Evolutionary conservation across 2,888 invertebrate genomes (phyloP).

Genomic region (Eupithecia subumbrata): DNA sequence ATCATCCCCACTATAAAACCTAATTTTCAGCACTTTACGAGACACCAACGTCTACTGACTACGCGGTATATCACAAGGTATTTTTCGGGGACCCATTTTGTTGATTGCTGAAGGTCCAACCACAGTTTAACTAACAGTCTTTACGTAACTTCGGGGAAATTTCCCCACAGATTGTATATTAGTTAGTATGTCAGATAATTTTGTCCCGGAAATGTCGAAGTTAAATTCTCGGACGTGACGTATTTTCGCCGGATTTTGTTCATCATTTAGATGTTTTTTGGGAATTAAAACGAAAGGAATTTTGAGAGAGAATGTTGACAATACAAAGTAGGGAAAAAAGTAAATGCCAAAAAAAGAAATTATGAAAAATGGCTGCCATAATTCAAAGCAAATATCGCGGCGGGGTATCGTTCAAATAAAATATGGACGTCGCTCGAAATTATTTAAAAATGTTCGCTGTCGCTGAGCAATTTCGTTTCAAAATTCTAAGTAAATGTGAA

Average conservation of each 20-base stretch:
- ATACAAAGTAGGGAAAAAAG: background rate
- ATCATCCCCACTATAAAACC: conserved; percentile 12
- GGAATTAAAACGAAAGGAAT: conserved; percentile 11
- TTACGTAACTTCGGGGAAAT: conserved; percentile 6
- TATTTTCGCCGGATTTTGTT: conserved; percentile 48
- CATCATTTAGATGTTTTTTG: conserved; percentile 44
- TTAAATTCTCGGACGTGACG: conserved; percentile 46
- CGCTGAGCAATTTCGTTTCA: background rate
- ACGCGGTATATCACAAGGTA: conserved; percentile 25
- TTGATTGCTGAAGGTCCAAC: conserved; percentile 38
- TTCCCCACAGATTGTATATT: conserved; percentile 22
- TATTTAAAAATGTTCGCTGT: conserved; percentile 8
- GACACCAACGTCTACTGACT: background rate
- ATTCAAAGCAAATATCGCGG: conserved; percentile 15
- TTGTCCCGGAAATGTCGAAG: conserved; percentile 41
- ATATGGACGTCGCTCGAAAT: conserved; percentile 5
- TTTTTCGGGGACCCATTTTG: conserved; percentile 43
- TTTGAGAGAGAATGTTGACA: conserved; percentile 5
- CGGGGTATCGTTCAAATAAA: conserved; percentile 8
- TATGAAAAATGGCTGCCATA: conserved; percentile 11
- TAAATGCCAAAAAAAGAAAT: conserved; percentile 7
- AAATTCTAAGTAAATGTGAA: background rate
- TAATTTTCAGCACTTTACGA: conserved; percentile 22
- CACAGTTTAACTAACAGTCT: conserved; percentile 24
- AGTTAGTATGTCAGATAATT: conserved; percentile 51